Percentiles rank a stretch among this genome's conserved stretches.
Conservation (phyloP, 2,113 vertebrate species). For the Nesoenas mayeri region DNA sequence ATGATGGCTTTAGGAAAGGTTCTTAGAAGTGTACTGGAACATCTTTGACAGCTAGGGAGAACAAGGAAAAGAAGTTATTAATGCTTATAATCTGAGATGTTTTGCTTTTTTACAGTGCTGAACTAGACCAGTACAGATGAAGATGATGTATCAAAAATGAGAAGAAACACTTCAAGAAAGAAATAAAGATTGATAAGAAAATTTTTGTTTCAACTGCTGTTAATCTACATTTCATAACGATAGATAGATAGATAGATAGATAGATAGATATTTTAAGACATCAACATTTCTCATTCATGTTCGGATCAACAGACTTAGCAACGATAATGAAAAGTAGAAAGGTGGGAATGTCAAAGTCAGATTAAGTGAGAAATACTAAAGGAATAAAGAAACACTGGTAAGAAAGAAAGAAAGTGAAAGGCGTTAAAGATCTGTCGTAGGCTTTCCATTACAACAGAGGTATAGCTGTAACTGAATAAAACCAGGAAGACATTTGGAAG, state of each 20-base stretch:
- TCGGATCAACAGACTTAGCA: background rate
- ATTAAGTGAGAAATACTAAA: slow-evolving; percentile 24
- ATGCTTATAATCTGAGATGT: background rate
- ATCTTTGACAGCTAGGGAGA: background rate
- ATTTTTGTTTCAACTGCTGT: background rate
- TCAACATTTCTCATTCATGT: background rate
- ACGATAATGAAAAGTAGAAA: slow-evolving; percentile 8
- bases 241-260: background rate
- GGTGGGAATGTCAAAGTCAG: background rate
- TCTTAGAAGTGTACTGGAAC: background rate
- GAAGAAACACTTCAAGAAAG: background rate
- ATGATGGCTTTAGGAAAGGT: background rate
- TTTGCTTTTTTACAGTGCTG: background rate
- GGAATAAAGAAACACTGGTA: background rate
- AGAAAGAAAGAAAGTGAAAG: background rate
- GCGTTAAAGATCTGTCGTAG: background rate
- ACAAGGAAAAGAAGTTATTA: background rate
- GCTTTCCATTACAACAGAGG: background rate
- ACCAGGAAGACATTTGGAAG: background rate
- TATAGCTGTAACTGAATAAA: background rate
- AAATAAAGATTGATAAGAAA: background rate
- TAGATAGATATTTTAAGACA: background rate
- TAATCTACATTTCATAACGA: background rate
- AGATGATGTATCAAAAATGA: background rate
- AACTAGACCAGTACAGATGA: background rate